Percentiles rank a stretch among this genome's conserved stretches.
phyloP scores from a whole-genome alignment of 2,113 vertebrate species.

The Dissostichus mawsoni region DNA sequence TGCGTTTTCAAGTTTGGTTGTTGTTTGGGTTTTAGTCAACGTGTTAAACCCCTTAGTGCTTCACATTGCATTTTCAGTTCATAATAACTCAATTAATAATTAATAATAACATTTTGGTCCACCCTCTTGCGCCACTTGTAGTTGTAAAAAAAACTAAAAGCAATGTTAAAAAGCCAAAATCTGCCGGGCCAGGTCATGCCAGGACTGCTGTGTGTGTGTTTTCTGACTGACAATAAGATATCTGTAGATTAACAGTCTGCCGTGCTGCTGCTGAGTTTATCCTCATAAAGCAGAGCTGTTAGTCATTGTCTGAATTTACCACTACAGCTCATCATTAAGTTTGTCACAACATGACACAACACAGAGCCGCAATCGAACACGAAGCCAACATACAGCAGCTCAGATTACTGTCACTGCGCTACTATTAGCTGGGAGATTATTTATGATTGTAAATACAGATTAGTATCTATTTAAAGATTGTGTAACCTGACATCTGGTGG shows the following conservation, averaged over 20 bases:
- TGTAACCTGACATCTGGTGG: conserved; percentile 14
- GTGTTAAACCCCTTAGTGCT: no score
- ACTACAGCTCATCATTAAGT: conserved; percentile 27
- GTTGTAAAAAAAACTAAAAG: no score
- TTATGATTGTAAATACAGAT: conserved; percentile 57
- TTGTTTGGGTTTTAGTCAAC: no score
- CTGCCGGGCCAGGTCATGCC: not conserved
- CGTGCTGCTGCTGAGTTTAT: conserved; percentile 27
- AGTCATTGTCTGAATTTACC: conserved; percentile 58
- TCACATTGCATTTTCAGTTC: no score
- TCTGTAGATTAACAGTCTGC: conserved; percentile 32
- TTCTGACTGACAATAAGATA: conserved; percentile 5
- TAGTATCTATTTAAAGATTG: conserved; percentile 49
- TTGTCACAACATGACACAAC: conserved; percentile 42
- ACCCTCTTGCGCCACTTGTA: no score
- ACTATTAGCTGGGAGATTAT: conserved; percentile 38
- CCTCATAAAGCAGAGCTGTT: conserved; percentile 44
- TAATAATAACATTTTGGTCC: no score
- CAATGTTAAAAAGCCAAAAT: no score
- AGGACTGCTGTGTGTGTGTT: not conserved
- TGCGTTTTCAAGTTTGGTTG: no score
- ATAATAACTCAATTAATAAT: no score
- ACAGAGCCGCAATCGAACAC: conserved; percentile 40
- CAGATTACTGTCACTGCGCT: conserved; percentile 20
- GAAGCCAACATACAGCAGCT: conserved; percentile 22